Conservation (phyloP, 2,113 vertebrate genomes). For the Bubalus kerabau region DNA sequence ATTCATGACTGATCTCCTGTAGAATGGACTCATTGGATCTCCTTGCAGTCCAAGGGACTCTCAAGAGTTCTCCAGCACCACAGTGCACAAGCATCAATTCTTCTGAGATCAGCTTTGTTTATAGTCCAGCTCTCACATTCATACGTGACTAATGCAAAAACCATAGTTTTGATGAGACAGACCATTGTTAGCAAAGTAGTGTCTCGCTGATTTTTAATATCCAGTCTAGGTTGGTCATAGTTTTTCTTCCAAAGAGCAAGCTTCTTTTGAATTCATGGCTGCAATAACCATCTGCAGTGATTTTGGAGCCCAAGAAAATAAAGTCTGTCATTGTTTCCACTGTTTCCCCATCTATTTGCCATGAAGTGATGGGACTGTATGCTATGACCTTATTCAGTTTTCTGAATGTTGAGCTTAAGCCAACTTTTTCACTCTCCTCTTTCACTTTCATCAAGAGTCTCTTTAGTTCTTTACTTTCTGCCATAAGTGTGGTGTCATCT, state of each 20-base stretch:
- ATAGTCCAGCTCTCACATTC: not conserved
- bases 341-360: not conserved
- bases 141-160: rapidly evolving
- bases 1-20: not conserved
- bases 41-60: not conserved
- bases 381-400: not conserved
- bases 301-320: not conserved
- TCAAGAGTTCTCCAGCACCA: not conserved
- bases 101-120: not conserved
- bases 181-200: rapidly evolving
- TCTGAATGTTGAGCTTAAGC: not conserved
- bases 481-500: not conserved
- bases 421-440: not conserved
- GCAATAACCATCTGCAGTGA: not conserved
- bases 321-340: not conserved
- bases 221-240: not conserved
- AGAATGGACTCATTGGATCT: not conserved
- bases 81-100: not conserved
- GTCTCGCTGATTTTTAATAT: not conserved
- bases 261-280: not conserved
- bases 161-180: not conserved
- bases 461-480: not conserved
- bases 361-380: not conserved
- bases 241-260: not conserved
- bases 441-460: not conserved